Conservation (phyloP, 2,888 invertebrate species). For the Agrotis exclamationis region DNA sequence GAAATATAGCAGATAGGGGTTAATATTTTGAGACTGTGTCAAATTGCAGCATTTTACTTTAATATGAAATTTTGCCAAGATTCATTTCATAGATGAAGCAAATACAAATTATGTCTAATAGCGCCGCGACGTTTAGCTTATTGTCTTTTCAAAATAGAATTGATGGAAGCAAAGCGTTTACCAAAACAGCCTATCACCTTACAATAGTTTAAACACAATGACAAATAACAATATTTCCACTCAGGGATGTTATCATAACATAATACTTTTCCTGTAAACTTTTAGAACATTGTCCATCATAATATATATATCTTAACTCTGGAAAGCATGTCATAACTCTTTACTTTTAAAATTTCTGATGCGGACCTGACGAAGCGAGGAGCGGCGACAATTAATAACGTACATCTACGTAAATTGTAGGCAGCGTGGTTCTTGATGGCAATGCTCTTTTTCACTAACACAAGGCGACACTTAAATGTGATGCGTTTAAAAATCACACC, state of each 20-base stretch:
- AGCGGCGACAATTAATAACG: constrained; percentile 59
- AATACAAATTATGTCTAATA: constrained; percentile 8
- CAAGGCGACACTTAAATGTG: neutral
- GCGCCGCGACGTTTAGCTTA: neutral
- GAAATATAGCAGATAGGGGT: neutral
- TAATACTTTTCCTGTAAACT: constrained; percentile 3
- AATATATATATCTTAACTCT: constrained; percentile 2
- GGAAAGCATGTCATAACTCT: constrained; percentile 4
- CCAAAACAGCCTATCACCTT: neutral
- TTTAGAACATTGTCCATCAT: neutral
- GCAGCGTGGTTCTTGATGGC: constrained; percentile 52
- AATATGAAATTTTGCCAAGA: constrained; percentile 26
- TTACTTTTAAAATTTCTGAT: constrained; percentile 4
- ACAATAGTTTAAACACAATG: neutral
- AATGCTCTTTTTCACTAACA: neutral
- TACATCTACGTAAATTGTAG: constrained; percentile 54
- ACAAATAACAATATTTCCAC: neutral
- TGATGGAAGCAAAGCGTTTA: neutral
- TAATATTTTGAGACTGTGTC: constrained; percentile 27
- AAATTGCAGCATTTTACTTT: constrained; percentile 12
- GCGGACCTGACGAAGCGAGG: constrained; percentile 21
- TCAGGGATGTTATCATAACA: neutral
- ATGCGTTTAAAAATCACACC: neutral
- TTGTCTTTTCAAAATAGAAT: neutral
- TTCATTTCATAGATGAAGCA: constrained; percentile 4